phyloP scores from a whole-genome alignment of 2,113 vertebrate species.

The Carassius gibelio region DNA sequence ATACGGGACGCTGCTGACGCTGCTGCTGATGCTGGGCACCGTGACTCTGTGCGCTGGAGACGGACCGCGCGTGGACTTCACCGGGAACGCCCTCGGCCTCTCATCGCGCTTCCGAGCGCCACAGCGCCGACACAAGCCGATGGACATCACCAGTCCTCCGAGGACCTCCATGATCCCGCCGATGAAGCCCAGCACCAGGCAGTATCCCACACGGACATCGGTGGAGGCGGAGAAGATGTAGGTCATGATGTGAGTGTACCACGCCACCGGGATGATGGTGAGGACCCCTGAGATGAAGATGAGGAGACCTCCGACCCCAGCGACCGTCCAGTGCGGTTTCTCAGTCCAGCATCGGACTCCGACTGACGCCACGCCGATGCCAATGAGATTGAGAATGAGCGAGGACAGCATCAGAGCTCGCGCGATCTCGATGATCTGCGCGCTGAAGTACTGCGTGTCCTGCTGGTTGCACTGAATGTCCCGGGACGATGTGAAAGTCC shows the following conservation, averaged over 20 bases:
- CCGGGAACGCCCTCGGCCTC: not conserved
- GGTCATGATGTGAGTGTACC: constrained; percentile 80
- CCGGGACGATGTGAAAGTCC: constrained; percentile 58
- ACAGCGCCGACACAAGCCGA: constrained; percentile 76
- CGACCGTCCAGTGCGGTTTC: constrained; percentile 70
- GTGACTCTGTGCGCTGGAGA: constrained; percentile 41
- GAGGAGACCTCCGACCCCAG: constrained; percentile 79
- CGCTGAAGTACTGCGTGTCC: constrained; percentile 72
- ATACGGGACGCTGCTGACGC: constrained; percentile 69
- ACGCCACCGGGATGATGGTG: constrained; percentile 82
- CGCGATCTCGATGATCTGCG: constrained; percentile 73
- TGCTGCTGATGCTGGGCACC: constrained; percentile 60
- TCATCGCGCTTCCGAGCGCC: constrained; percentile 69
- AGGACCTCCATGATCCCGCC: constrained; percentile 86
- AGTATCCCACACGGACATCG: constrained; percentile 74
- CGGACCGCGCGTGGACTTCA: constrained; percentile 16
- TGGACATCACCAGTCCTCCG: constrained; percentile 79
- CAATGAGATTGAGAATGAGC: constrained; percentile 74
- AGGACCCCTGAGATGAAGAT: constrained; percentile 82
- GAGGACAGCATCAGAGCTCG: constrained; percentile 83
- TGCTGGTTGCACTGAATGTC: constrained; percentile 64
- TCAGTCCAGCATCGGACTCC: constrained; percentile 88
- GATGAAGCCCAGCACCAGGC: constrained; percentile 86
- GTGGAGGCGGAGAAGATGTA: constrained; percentile 54
- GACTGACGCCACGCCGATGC: constrained; percentile 79